A percentile compares a stretch with the other conserved stretches of the same genome.
Evolutionary conservation across 2,797 vertebrate genomes (phyloP).

Genomic region (Rhodeus uyekii): DNA sequence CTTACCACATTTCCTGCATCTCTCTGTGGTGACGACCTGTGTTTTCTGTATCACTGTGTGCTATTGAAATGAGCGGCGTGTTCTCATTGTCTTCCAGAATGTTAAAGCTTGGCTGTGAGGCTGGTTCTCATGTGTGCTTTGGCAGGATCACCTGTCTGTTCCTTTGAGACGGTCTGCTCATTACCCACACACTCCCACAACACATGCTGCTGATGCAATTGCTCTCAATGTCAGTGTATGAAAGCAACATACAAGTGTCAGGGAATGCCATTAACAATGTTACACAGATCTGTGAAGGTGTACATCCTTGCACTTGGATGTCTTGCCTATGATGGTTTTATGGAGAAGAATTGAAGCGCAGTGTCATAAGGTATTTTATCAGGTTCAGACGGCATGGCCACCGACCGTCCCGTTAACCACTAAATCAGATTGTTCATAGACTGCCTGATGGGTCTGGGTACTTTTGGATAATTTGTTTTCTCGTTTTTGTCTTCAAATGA

Average conservation of each 20-base stretch:
- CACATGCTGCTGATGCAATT: constrained; percentile 62
- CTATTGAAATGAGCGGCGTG: constrained; percentile 5
- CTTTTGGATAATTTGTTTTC: no score
- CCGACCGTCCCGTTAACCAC: background rate
- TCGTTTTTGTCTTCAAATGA: no score
- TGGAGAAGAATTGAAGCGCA: background rate
- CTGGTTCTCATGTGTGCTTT: constrained; percentile 55
- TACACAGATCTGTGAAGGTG: constrained; percentile 39
- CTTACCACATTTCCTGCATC: background rate
- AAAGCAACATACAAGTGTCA: constrained; percentile 30
- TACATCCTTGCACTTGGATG: constrained; percentile 41
- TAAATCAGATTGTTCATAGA: background rate
- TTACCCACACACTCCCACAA: constrained; percentile 68
- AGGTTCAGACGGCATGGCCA: background rate
- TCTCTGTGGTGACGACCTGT: background rate
- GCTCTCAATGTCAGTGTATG: constrained; percentile 25
- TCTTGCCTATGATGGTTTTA: constrained; percentile 3
- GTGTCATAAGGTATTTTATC: background rate
- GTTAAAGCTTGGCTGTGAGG: constrained; percentile 36
- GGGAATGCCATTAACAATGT: constrained; percentile 28
- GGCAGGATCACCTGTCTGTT: constrained; percentile 53
- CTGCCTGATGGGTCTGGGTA: no score
- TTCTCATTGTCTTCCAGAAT: constrained; percentile 51
- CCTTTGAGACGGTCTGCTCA: constrained; percentile 64
- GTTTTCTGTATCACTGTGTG: background rate